Evolutionary conservation across 2,888 invertebrate species (phyloP), one percentile per base, ranked within the genome.

Genomic region (Catonia carolina): DNA sequence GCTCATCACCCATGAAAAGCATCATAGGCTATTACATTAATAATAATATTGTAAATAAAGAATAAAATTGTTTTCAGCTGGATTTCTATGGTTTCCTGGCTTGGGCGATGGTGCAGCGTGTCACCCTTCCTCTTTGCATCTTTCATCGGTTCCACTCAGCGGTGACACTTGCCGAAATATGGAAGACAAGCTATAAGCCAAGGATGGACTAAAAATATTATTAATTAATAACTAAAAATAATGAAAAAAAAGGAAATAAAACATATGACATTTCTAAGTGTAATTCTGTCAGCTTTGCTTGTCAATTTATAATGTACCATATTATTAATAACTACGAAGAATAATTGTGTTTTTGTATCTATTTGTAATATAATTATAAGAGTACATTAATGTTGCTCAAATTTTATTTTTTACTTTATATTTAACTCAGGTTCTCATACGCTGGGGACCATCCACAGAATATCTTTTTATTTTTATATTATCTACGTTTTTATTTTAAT

Each of bases 111-210:
- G 88, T 95, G 48, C 91, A 93, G 73, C 88, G 94, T 68, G 84
- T 94, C 69, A 92, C 93, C 66, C 79, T 95, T 64, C 96, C 96
- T 36, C 82, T 96, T 65, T 93, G 92, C 78, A 95, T 95, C 72
- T 95, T 95, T 82, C 95, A 94, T 75, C 86, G 94, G 67, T 94
- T 94, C 82, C 93, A 94, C 74, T 92, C 92, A 60, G 91, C 93
- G 23, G 93, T 94, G 31, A 91, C 93, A 76, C 82, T 94, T 64
- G 93, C 93, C 63, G 93, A 94, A 77, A 91, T 94, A 67, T 94
- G 94, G 94, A 94, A 94, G 78, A 92, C 91, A 67, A 90, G 89
- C 74, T 93, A 93, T 81, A 91, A 91, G 77, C 88, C 89, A 66
- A 84, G 90, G 63, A 78, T 91, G 72, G 90, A 90, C 77, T 58